Percentiles rank a stretch among this genome's conserved stretches.
These are phyloP conservation scores for Drosophila nebulosa DNA, from an alignment of 1,140 invertebrate species.

Conservation along the genomic window DNA sequence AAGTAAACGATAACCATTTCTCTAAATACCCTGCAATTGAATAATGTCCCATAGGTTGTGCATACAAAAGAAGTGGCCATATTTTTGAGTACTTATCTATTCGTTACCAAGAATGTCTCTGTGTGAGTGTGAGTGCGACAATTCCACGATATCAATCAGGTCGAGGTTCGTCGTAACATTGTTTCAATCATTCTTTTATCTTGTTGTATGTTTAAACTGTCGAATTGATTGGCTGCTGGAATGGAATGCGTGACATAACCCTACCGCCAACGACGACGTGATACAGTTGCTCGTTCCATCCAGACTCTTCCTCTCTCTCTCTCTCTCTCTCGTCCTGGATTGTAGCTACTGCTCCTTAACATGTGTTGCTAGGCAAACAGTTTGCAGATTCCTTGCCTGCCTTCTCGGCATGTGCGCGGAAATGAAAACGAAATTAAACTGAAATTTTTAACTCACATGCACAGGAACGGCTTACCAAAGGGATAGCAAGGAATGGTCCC, in stretches of 20 bases:
- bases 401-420: constrained; percentile 44
- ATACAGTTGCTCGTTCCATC: background rate
- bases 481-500: no score
- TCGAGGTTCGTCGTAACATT: background rate
- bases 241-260: constrained; percentile 28
- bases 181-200: constrained; percentile 15
- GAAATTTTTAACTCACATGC: constrained; percentile 49
- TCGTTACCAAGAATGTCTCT: background rate
- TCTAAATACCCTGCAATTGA: constrained; percentile 1
- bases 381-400: constrained; percentile 34
- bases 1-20: constrained; percentile 22
- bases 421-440: constrained; percentile 75
- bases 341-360: constrained; percentile 2
- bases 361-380: constrained; percentile 48
- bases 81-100: background rate
- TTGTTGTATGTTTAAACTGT: constrained; percentile 42
- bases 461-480: constrained; percentile 25
- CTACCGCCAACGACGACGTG: background rate
- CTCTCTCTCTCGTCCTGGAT: background rate
- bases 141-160: background rate
- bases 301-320: background rate
- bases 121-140: background rate
- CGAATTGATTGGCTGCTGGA: constrained; percentile 64
- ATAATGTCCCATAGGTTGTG: background rate
- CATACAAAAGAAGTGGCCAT: background rate